Conservation (phyloP, 2,797 vertebrate genomes). For the Enteromius fasciolatus region DNA sequence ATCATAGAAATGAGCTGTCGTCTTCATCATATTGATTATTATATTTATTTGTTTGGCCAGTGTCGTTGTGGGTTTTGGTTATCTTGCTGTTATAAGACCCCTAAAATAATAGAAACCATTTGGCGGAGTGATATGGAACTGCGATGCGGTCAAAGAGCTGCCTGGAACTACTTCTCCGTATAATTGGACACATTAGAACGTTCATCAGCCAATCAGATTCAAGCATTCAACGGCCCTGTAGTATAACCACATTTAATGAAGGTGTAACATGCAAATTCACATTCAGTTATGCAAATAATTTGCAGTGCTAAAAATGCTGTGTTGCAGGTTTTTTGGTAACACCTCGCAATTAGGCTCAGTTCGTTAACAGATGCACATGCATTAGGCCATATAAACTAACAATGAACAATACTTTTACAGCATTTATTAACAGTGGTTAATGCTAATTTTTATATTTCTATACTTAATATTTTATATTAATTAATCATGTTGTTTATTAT, state of each 20-base stretch:
- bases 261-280: background rate
- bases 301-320: background rate
- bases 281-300: background rate
- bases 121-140: too few species aligned
- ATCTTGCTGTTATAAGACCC: too few species aligned
- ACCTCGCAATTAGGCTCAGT: background rate
- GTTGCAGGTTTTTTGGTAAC: background rate
- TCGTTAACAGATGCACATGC: background rate
- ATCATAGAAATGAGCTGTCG: too few species aligned
- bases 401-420: background rate
- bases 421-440: background rate
- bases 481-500: background rate
- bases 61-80: too few species aligned
- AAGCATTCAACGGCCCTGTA: too few species aligned
- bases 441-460: background rate
- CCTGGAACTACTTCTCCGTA: too few species aligned
- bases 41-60: too few species aligned
- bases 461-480: background rate
- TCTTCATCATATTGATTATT: too few species aligned
- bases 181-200: too few species aligned
- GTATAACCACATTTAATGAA: background rate
- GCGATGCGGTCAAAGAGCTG: too few species aligned
- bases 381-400: background rate
- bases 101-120: too few species aligned
- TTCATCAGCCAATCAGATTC: too few species aligned